Base-by-base conservation (phyloP, 2,113 vertebrate species). In the Promerops cafer region DNA sequence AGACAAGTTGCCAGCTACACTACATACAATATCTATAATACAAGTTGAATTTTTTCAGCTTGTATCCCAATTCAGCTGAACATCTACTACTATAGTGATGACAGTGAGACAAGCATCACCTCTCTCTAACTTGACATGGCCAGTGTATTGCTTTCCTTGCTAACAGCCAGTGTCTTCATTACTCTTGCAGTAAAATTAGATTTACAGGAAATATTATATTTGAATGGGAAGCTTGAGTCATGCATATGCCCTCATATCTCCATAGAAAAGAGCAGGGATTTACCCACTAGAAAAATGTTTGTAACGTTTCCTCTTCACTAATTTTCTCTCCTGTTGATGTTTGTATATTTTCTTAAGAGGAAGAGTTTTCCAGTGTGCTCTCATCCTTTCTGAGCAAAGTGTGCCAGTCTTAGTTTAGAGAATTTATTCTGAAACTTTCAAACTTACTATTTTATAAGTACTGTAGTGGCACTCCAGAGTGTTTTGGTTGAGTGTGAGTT, bases 11-110 rank as follows among this genome's bases (percentile, higher is more conserved):
- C 17, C 11, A 66, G 37, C 14, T 39, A 24, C 6, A 7, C 10
- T 31, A 16, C 13, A 2, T 21, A 28, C 7, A 13, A 2, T 15
- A 13, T 42, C 11, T 59, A 0, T 59, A 42, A 31, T 50, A 31
- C 37, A 76, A 42, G 30, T 12, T 75, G 69, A 5, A 7, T 39
- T 70, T 83, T 71, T 83, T 40, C 68, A 64, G 40, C 31, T 60
- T 28, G 17, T 31, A 11, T 61, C n/a, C 13, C 37, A 56, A 6
- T 45, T 45, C 31, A 39, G 35, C 33, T 21, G 18, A 72, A 49
- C 30, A 64, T 71, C 49, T 79, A 0, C 37, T 45, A 0, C 28
- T 37, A 0, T 8, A 45, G 40, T 61, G 21, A 3, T 20, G 49
- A 21, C 12, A 28, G 45, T 4, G n/a, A 69, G 22, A 61, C 35